A percentile compares a stretch with the other conserved stretches of the same genome.
Conservation (phyloP, 2,797 vertebrate species). For the Setipinna tenuifilis region DNA sequence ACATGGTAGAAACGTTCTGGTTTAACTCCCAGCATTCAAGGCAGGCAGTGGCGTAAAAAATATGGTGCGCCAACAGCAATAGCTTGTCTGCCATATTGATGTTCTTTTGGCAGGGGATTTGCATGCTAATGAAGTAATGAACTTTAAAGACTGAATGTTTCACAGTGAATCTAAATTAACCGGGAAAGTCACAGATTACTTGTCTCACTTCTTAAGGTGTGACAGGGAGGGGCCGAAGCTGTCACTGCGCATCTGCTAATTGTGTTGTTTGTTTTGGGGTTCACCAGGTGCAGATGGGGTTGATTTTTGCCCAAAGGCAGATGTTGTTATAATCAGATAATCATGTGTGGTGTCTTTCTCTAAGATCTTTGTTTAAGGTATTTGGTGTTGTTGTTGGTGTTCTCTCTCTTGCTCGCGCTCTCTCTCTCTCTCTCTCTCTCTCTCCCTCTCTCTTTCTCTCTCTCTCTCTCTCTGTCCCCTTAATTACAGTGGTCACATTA, state of each 20-base stretch:
- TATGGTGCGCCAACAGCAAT: constrained; percentile 45
- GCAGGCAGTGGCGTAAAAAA: constrained; percentile 51
- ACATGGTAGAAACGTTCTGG: constrained; percentile 53
- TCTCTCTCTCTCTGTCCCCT: no score
- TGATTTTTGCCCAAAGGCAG: background rate
- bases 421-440: no score
- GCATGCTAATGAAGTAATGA: constrained; percentile 58
- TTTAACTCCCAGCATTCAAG: constrained; percentile 55
- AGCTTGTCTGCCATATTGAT: constrained; percentile 46
- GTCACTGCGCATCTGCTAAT: background rate
- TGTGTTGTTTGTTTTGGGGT: background rate
- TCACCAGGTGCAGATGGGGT: background rate
- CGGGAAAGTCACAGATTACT: constrained; percentile 61
- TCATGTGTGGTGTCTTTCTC: background rate
- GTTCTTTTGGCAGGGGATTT: constrained; percentile 55
- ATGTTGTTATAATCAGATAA: background rate
- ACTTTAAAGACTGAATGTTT: constrained; percentile 55
- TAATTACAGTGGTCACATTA: background rate
- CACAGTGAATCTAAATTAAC: constrained; percentile 51
- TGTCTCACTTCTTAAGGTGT: constrained; percentile 51
- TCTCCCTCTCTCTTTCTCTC: no score
- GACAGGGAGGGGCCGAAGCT: background rate
- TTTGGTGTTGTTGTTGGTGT: background rate
- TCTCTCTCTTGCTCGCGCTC: no score
- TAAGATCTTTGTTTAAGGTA: background rate